Conservation (phyloP, 2,113 vertebrate genomes). For the Antechinus stuartii region DNA sequence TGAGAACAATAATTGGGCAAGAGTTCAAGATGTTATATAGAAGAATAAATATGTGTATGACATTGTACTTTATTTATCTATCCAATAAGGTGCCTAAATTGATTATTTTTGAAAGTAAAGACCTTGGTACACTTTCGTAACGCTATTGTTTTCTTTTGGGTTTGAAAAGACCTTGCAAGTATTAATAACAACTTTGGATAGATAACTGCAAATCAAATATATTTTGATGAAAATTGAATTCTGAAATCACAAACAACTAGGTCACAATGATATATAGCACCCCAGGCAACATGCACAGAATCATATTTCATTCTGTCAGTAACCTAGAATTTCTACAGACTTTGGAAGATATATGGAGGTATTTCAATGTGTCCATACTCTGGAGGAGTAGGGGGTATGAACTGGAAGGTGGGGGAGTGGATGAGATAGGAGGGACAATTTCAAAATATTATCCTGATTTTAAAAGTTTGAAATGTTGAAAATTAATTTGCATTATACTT, state of each 20-base stretch:
- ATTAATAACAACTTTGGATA: slow-evolving; percentile 10
- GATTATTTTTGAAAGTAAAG: slow-evolving; percentile 4
- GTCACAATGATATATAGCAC: slow-evolving; percentile 41
- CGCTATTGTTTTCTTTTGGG: not conserved
- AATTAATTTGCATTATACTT: not conserved
- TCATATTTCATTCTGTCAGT: slow-evolving; percentile 40
- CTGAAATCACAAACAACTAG: slow-evolving; percentile 38
- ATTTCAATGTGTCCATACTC: slow-evolving; percentile 3
- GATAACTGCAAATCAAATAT: not conserved
- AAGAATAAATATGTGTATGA: not conserved
- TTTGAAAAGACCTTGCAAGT: not conserved
- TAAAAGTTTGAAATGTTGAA: not conserved
- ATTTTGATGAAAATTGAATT: slow-evolving; percentile 38
- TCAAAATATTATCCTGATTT: not conserved
- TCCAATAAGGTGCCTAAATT: not conserved
- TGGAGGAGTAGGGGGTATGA: not conserved
- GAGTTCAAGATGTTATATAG: not conserved
- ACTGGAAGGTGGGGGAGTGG: fast-evolving
- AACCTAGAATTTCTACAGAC: slow-evolving; percentile 36
- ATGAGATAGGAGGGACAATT: not conserved
- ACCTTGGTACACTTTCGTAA: not conserved
- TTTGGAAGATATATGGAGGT: not conserved
- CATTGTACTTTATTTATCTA: not conserved
- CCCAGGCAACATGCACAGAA: not conserved
- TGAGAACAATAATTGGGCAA: not conserved